A percentile compares a stretch with the other conserved stretches of the same genome.
phyloP scores from a whole-genome alignment of 2,888 invertebrate species.

The Blomia tropicalis region DNA sequence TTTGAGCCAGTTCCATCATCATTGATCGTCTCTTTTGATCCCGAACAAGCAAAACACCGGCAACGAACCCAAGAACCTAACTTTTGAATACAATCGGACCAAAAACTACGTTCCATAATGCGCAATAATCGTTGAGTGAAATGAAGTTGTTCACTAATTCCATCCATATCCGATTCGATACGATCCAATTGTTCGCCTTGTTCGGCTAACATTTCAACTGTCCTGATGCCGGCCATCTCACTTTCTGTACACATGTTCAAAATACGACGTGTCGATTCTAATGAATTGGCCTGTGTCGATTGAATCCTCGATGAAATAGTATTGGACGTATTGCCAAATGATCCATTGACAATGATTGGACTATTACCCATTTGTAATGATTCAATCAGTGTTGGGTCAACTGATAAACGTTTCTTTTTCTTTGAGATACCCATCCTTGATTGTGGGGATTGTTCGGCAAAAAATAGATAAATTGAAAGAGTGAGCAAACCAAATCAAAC shows the following conservation, averaged over 20 bases:
- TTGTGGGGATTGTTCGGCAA: no score
- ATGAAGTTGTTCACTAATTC: not conserved
- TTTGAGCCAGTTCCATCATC: not conserved
- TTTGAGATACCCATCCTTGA: no score
- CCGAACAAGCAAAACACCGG: not conserved
- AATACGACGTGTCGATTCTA: not conserved
- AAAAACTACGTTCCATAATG: conserved; percentile 5
- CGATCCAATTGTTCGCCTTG: not conserved
- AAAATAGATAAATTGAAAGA: no score
- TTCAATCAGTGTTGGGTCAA: no score
- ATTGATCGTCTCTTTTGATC: not conserved
- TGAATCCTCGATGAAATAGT: no score
- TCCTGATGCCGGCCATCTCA: not conserved
- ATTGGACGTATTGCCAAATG: no score
- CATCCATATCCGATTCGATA: not conserved
- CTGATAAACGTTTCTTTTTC: no score
- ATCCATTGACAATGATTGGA: no score
- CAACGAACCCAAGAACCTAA: no score
- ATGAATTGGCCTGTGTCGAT: no score
- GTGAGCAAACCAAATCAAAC: no score
- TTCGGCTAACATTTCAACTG: not conserved
- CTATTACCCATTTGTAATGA: no score
- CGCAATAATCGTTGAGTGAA: not conserved
- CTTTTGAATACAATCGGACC: not conserved
- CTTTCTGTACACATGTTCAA: not conserved